Evolutionary conservation across 2,113 vertebrate species (phyloP), one percentile per base, ranked within the genome.

Genomic region (Alexandromys fortis): DNA sequence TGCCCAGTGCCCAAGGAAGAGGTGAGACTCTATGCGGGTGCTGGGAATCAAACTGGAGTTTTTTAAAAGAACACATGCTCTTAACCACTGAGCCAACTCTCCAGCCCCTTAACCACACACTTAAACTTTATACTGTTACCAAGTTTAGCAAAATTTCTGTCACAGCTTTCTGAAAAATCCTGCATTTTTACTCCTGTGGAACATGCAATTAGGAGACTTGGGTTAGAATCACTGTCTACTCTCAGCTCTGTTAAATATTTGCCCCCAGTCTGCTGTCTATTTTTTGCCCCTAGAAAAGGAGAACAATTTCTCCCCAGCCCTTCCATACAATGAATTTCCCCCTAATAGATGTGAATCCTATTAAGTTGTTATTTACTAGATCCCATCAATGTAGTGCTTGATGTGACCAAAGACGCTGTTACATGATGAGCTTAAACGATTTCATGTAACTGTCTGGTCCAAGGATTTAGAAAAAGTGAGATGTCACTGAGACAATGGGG

Each of bases 371-470:
- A 85, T 95, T 94, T 97, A 76, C 35, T n/a, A 93, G 63, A 86
- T 72, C 1, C 78, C 11, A 6, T 82, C 73, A 92, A 91, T 11
- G 67, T 35, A 91, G 47, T 22, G 90, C 87, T 96, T 83, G 3
- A 78, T 85, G 42, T 90, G 42, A 94, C 91, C 63, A 95, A 96
- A 94, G 52, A 90, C 76, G 55, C 17, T 94, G 77, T 38, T 47
- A 91, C 22, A 79, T 49, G 35, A 92, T 86, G n/a, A 89, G 42
- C 92, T 89, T 96, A 78, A 92, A 78, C 7, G 55, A 86, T 91
- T 96, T 93, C 89, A 91, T 94, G 91, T 97, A 47, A 82, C 79
- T 89, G 83, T 96, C 47, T 90, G 49, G 83, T 96, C 26, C 45
- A 92, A 75, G 67, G 55, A 55, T 92, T 92, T 86, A 87, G 47